Percentiles rank a stretch among this genome's conserved stretches.
phyloP scores from a whole-genome alignment of 2,888 invertebrate species.

The Parnassius smintheus region DNA sequence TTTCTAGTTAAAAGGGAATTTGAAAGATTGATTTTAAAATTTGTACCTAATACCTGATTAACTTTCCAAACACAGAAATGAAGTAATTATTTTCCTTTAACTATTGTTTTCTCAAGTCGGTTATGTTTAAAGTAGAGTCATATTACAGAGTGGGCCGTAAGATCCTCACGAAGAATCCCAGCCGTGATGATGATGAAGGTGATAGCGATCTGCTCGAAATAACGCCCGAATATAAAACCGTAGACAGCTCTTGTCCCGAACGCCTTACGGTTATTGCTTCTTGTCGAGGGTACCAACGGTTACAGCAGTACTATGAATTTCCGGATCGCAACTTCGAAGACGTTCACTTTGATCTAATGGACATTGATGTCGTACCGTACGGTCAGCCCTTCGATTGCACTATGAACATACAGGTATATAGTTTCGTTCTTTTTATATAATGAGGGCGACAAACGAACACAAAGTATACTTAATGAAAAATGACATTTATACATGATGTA shows the following conservation, averaged over 20 bases:
- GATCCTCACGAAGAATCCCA: slow-evolving; percentile 84
- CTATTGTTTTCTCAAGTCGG: no score
- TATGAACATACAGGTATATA: slow-evolving; percentile 81
- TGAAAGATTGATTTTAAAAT: no score
- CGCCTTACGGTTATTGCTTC: slow-evolving; percentile 85
- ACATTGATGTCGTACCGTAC: slow-evolving; percentile 83
- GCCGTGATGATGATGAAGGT: slow-evolving; percentile 82
- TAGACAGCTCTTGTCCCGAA: slow-evolving; percentile 84
- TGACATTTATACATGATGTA: no score
- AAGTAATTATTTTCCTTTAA: no score
- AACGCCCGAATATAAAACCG: slow-evolving; percentile 83
- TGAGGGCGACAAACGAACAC: no score
- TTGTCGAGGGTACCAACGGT: slow-evolving; percentile 82
- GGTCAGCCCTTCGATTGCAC: slow-evolving; percentile 85
- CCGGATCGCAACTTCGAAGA: slow-evolving; percentile 82
- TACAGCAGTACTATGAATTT: slow-evolving; percentile 83
- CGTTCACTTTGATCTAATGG: slow-evolving; percentile 84
- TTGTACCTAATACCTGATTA: no score
- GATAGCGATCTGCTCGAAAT: slow-evolving; percentile 85
- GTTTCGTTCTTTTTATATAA: no score
- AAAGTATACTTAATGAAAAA: no score
- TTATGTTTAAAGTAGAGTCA: no score
- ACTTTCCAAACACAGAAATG: no score
- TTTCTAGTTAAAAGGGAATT: no score
- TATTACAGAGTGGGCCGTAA: slow-evolving; percentile 83